These are phyloP conservation scores for Cephalopterus ornatus DNA, from an alignment of 2,113 vertebrate genomes.

Conservation along the genomic window DNA sequence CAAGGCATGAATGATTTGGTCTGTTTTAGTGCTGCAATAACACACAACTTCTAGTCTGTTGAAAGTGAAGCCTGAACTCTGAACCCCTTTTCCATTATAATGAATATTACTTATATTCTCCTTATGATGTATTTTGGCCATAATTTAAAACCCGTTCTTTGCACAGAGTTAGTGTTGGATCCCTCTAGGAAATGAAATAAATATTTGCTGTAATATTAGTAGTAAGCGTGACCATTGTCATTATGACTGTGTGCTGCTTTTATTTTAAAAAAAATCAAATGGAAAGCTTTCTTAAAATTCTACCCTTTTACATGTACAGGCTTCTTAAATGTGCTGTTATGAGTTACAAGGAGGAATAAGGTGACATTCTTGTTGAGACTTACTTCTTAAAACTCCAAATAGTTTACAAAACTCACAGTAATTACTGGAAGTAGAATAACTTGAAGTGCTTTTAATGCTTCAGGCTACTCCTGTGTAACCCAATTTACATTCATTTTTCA, in stretches of 20 bases:
- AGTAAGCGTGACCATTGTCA: neutral
- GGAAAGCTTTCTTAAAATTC: neutral
- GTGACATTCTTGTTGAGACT: neutral
- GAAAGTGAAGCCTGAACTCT: neutral
- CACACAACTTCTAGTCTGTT: neutral
- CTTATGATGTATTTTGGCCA: neutral
- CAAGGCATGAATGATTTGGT: neutral
- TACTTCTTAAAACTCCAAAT: neutral
- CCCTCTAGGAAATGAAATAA: neutral
- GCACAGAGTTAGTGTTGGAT: neutral
- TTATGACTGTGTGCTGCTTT: neutral
- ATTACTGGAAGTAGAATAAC: neutral
- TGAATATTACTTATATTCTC: neutral
- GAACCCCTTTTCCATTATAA: neutral
- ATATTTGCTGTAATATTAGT: neutral
- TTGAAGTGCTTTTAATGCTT: constrained; percentile 13
- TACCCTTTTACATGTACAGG: neutral
- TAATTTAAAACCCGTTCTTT: neutral
- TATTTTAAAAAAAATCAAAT: neutral
- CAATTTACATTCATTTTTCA: constrained; percentile 34
- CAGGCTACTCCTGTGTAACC: constrained; percentile 15
- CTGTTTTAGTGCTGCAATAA: neutral
- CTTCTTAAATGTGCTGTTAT: neutral
- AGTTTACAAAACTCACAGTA: neutral
- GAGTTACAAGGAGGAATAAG: neutral